Conservation (phyloP, 2,797 vertebrate genomes). For the Hippopotamyrus pictus region DNA sequence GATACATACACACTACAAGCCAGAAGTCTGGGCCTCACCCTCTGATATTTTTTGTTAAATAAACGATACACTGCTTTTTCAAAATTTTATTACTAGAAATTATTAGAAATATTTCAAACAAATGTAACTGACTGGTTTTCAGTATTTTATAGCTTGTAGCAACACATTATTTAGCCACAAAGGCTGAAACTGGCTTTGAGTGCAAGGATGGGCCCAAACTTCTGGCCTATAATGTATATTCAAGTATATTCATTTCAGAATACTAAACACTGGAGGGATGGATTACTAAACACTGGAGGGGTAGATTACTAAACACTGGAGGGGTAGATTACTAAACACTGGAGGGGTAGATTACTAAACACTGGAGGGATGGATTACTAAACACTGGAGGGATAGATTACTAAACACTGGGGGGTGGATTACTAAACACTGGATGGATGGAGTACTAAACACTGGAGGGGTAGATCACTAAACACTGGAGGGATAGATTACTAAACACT, state of each 20-base stretch:
- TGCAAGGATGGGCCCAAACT: background rate
- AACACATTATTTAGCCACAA: background rate
- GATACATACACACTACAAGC: background rate
- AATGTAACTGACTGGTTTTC: background rate
- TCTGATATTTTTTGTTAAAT: background rate
- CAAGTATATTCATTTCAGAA: background rate
- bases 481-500: background rate
- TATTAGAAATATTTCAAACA: background rate
- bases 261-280: background rate
- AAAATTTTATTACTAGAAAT: background rate
- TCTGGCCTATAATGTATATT: background rate
- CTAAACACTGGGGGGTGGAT: no score
- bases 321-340: no score
- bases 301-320: no score
- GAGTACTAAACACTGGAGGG: no score
- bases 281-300: background rate
- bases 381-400: no score
- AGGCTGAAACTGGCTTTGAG: background rate
- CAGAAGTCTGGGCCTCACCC: background rate
- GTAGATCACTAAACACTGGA: background rate
- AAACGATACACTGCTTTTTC: background rate
- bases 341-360: no score
- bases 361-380: no score
- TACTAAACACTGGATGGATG: no score
- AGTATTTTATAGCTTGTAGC: background rate